Conservation (phyloP, 2,888 invertebrate genomes). For the Pseudococcus viburni region DNA sequence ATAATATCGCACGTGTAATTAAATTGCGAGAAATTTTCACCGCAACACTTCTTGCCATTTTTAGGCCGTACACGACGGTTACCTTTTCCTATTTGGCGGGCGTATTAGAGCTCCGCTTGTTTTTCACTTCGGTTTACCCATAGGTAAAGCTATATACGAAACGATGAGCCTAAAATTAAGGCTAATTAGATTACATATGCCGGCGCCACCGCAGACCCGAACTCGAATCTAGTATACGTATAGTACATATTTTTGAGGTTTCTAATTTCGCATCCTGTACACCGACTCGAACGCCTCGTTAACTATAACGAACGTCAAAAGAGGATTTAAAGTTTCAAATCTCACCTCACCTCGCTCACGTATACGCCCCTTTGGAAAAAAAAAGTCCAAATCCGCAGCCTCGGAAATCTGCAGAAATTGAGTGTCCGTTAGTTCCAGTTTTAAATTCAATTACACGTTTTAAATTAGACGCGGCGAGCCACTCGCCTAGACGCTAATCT, state of each 20-base stretch:
- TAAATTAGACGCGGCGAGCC: not conserved
- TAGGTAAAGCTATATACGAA: not conserved
- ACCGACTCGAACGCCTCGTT: not conserved
- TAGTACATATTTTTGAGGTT: constrained; percentile 33
- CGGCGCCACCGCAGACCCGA: not conserved
- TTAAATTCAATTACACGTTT: constrained; percentile 47
- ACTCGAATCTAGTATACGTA: not conserved
- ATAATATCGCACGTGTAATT: constrained; percentile 18
- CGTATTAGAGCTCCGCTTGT: constrained; percentile 4
- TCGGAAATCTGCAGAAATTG: not conserved
- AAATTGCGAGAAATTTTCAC: constrained; percentile 9
- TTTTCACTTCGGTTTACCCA: not conserved
- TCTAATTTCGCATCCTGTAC: not conserved
- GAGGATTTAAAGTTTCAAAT: not conserved
- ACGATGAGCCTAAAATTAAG: constrained; percentile 10
- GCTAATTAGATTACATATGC: constrained; percentile 21
- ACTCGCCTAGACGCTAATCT: not conserved
- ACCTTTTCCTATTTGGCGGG: not conserved
- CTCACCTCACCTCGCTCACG: not conserved
- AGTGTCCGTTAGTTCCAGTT: constrained; percentile 40
- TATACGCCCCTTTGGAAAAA: not conserved
- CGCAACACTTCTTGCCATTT: not conserved
- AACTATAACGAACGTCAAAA: constrained; percentile 17
- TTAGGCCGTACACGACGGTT: not conserved
- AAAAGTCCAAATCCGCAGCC: not conserved